Base-by-base conservation (phyloP, 2,797 vertebrate genomes). In the Peromyscus eremicus region DNA sequence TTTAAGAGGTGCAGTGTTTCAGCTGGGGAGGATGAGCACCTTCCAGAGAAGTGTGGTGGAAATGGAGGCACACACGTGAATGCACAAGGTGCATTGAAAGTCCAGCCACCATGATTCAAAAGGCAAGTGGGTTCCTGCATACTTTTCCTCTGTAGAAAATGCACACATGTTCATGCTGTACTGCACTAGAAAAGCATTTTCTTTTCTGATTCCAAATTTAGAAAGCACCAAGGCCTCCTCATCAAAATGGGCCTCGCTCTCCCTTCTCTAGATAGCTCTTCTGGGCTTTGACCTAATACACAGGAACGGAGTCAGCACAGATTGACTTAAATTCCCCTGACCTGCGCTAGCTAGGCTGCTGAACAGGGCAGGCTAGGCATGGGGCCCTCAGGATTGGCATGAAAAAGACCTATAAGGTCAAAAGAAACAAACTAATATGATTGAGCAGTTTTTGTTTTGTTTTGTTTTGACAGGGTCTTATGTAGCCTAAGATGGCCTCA, bases 171-270 rank as follows among this genome's bases (percentile, higher is more conserved):
- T 37, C 27, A 52, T 40, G 46, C 17, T 6, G 9, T 21, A 17
- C 17, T 8, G 14, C 46, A 80, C 27, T 9, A 29, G 79, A 75
- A 55, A 55, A 88, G 57, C 23, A 84, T 85, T 89, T 94, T 75
- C 49, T 92, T 89, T 68, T 17, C 52, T 71, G 23, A 57, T 91
- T 96, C 90, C 75, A 81, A 94, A 52, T 93, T 91, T 85, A 60
- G 49, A 77, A 94, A 82, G n/a, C 12, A 16, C 37, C 5, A 83
- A 76, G 32, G 62, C 34, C 40, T 71, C 52, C 29, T 82, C 23
- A 57, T 89, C 40, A 79, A 13, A 52, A 91, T 43, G 10, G 92
- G 27, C 19, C 17, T 89, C 46, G 76, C 5, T 16, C 73, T 92
- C 43, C 6, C 66, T 86, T 92, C 64, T 71, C 71, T 49, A 0